Evolutionary conservation across 2,797 vertebrate species (phyloP), one percentile per base, ranked within the genome.

Genomic region (Ptychadena robeensis): DNA sequence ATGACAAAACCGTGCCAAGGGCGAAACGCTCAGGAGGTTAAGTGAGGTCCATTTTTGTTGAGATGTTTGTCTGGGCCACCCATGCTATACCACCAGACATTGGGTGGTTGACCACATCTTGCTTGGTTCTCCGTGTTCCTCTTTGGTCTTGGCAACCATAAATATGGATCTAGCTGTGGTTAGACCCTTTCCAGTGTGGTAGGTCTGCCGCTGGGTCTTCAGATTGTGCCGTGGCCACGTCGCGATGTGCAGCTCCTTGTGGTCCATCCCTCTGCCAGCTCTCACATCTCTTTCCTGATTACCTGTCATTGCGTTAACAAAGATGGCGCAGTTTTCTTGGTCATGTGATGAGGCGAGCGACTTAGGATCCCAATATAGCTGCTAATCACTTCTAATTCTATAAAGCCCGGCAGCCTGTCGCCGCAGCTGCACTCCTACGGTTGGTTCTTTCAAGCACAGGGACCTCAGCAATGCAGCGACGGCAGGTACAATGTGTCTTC

Each of bases 281-380:
- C 18, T 53, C 6, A 2, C 3, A 22, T 53, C 2, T 53, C 25
- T 27, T 14, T 61, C n/a, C 9, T 11, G 9, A 2, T 11, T 14
- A n/a, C 35, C 30, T 27, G 14, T 35, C 7, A 27, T 28, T 10
- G n/a, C 32, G 61, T 22, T 22, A 25, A 38, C 57, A 40, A 78
- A 32, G 6, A 37, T 59, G 65, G 44, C 34, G 65, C 76, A 27
- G 64, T 22, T 34, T 65, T 44, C 65, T 27, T 53, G 12, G 22
- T 11, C 64, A 14, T 75, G 38, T 69, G 31, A 91, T 92, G 86
- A 89, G 88, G 88, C 89, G 87, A 91, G 87, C 88, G 92, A 89
- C 88, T 93, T 94, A 91, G 89, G 34, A 92, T 92, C 93, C 91
- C 66, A 90, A 89, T 91, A 92, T 93, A 94, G 91, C 92, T 44